phyloP scores from a whole-genome alignment of 2,888 invertebrate species.

The Tipula unca region DNA sequence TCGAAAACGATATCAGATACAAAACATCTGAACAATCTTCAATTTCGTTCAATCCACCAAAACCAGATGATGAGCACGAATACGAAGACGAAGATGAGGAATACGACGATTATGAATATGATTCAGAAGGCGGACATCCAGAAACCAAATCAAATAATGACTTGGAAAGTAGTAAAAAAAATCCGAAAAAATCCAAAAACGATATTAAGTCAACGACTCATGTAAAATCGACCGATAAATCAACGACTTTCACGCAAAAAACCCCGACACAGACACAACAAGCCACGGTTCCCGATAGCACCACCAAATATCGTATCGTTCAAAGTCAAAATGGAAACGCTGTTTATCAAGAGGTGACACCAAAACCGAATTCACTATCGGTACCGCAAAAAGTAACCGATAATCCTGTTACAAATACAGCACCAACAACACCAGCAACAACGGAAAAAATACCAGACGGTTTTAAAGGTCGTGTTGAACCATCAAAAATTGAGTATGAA shows the following conservation, averaged over 20 bases:
- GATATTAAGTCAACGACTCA: conserved; percentile 27
- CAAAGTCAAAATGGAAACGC: conserved; percentile 39
- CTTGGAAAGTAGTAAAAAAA: conserved; percentile 26
- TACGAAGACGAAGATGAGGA: conserved; percentile 44
- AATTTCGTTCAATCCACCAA: conserved; percentile 27
- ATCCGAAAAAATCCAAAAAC: conserved; percentile 26
- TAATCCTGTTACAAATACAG: neutral
- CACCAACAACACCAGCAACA: conserved; percentile 28
- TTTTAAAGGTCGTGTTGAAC: conserved; percentile 33
- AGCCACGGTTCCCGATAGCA: conserved; percentile 30
- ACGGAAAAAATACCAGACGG: conserved; percentile 39
- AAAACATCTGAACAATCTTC: conserved; percentile 21
- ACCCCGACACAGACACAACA: conserved; percentile 36
- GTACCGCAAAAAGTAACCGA: neutral
- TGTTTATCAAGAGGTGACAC: conserved; percentile 18
- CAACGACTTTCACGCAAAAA: conserved; percentile 31
- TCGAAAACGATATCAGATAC: conserved; percentile 21
- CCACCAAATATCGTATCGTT: conserved; percentile 33
- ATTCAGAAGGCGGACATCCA: conserved; percentile 40
- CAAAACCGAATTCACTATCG: neutral
- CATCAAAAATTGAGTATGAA: neutral
- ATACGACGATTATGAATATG: conserved; percentile 54
- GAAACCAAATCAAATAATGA: conserved; percentile 29
- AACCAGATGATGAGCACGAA: conserved; percentile 36
- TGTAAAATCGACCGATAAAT: neutral